Evolutionary conservation across 2,888 invertebrate species (phyloP), one percentile per base, ranked within the genome.

Genomic region (Bombyx huttoni): DNA sequence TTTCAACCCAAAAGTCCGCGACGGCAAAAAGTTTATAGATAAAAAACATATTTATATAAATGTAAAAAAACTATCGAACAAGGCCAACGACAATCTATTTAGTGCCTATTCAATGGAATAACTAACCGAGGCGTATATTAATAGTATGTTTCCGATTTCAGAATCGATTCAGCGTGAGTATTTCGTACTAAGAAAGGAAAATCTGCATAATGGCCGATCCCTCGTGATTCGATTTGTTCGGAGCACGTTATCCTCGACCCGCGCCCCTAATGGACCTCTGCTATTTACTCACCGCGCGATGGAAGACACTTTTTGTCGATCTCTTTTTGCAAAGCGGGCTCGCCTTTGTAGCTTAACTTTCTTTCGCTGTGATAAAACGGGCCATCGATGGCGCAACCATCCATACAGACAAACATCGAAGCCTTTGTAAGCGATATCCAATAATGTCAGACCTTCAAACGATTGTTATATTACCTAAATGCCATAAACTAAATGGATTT

Each of bases 171-270:
- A 49, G 34, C 13, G 34, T 65, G 73, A 73, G 67, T 78, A 82
- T 77, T 81, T 78, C 74, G 40, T 40, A 74, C 70, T 81, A 84
- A 40, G 40, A 40, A 84, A 79, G 81, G 81, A 79, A 85, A 82
- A 83, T 85, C 80, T 83, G 73, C 83, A 85, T 83, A 85, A 85
- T 81, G 80, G 82, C 67, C 71, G 69, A 66, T 70, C 73, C 67
- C 68, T 61, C 63, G 64, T 78, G 78, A 84, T 84, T 85, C 79
- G 82, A 85, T 86, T 84, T 79, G 73, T 73, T 71, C 65, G 62
- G 68, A 75, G 73, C 73, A 75, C 73, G 75, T 77, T 77, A 72
- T 62, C 67, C 67, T 57, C 60, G 54, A 64, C 56, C 60, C 64
- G 64, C 61, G 57, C 64, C 60, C 66, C 70, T 82, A 82, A 83